These are phyloP conservation scores for Aldrovandia affinis DNA, from an alignment of 2,797 vertebrate species.

Conservation along the genomic window DNA sequence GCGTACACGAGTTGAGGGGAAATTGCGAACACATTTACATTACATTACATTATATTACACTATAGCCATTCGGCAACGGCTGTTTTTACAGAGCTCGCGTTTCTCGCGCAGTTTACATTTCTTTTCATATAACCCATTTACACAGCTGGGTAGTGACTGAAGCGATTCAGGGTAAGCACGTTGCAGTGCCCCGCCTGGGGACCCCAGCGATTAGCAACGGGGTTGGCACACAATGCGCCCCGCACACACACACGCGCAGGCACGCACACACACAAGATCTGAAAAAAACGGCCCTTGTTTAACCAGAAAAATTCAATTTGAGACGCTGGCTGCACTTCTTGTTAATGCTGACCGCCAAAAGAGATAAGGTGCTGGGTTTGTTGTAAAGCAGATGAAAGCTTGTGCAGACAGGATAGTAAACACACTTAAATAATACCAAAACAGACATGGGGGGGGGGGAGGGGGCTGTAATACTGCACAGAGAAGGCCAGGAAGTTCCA, in stretches of 20 bases:
- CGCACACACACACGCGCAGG: neutral
- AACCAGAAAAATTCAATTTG: neutral
- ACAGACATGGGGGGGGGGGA: neutral
- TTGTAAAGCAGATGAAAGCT: neutral
- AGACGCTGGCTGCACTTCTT: neutral
- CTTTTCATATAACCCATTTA: no score
- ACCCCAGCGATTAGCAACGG: no score
- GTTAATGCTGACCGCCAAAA: neutral
- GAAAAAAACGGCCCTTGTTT: neutral
- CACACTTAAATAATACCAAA: neutral
- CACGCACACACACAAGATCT: neutral
- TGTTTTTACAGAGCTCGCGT: no score
- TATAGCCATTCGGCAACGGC: no score
- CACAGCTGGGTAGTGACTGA: no score
- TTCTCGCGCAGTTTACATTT: no score
- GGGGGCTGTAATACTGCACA: neutral
- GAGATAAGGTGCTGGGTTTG: neutral
- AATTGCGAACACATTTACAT: neutral
- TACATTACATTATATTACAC: no score
- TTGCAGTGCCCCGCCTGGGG: no score
- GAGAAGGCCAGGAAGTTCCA: neutral
- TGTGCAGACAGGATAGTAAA: neutral
- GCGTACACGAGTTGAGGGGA: neutral
- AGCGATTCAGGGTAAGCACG: no score
- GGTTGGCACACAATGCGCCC: neutral